Evolutionary conservation across 2,113 vertebrate genomes (phyloP), one percentile per base, ranked within the genome.

Genomic region (Rousettus leschenaultii): DNA sequence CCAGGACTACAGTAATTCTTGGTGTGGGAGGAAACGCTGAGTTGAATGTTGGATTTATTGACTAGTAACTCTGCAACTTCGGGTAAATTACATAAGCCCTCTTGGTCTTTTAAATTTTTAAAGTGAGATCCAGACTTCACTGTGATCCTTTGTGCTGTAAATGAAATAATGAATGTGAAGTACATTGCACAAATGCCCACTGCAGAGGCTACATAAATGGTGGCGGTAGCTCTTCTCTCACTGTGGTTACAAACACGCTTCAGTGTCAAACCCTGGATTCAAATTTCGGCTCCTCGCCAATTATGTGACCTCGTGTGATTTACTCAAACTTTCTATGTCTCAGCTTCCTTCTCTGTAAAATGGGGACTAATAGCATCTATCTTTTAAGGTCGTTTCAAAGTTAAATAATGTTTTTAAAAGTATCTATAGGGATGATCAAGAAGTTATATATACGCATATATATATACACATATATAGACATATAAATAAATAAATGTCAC

Each of bases 271-370:
- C 45, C 16, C 45, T 30, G 38, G 53, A 48, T 74, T 89, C 78
- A 61, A 53, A 61, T 33, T 43, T 55, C 71, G 91, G 75, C n/a
- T 80, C 51, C 53, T 61, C 33, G 14, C 7, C 22, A 35, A 38
- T 19, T 21, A 30, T 18, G 65, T 22, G 70, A 75, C 53, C 59
- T 15, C 66, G n/a, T 45, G 24, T 45, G 57, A 86, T n/a, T 83
- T 78, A 87, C 30, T 86, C 33, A 91, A 55, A 6, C 5, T 61
- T 77, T 75, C 45, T 16, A 19, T 40, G 16, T 24, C 51, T 86
- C n/a, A 65, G 92, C 38, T 88, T 83, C 45, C 35, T 82, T 74
- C 59, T 66, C 85, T 91, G 19, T 85, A 48, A 82, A 77, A 40
- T 57, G 14, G 22, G 75, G 30, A 51, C 19, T 35, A 59, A 75